Base-by-base conservation (phyloP, 2,113 vertebrate genomes). In the Ranitomeya imitator region DNA sequence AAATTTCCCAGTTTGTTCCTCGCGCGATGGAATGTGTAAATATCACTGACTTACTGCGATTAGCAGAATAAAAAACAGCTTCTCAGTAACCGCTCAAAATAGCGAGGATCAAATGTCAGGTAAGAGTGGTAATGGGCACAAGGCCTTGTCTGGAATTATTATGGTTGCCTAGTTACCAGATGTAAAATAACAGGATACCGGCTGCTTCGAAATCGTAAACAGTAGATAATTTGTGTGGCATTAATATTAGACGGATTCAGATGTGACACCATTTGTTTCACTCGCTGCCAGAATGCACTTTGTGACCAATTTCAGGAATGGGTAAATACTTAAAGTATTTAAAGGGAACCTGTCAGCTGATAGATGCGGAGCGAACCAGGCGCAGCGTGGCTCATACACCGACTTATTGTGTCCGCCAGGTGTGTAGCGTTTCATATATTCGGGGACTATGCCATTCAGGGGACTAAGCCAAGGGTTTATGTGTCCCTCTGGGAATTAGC, bases 121-220 rank as follows among this genome's bases (percentile, higher is more conserved):
- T 84, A 85, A 89, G 82, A 74, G 73, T 57, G 76, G 71, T 77
- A 78, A 79, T 85, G 87, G 81, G 67, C 82, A 65, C 51, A 60
- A 85, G 87, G 81, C 26, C 71, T 79, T 67, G 87, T 85, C 87
- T 79, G 51, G 73, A 89, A 76, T 88, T 26, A 85, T 89, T 60
- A 78, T 37, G 74, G 87, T 89, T 89, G 87, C 87, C 63, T 89
- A 55, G 87, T 79, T 69, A 89, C 87, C 52, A 63, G 82, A 89
- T 79, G 80, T 88, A 83, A 83, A 88, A 88, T 88, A 84, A 77
- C 80, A 88, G 59, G 81, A 84, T 88, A 65, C 69, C 15, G 73
- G 12, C 87, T 37, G 87, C 87, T 79, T 23, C 13, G 73, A 79
- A 54, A 79, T 59, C 65, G 74, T 89, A 89, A 89, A 89, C 87